These are phyloP conservation scores for Lateolabrax maculatus DNA, from an alignment of 2,797 vertebrate genomes.

Conservation along the genomic window DNA sequence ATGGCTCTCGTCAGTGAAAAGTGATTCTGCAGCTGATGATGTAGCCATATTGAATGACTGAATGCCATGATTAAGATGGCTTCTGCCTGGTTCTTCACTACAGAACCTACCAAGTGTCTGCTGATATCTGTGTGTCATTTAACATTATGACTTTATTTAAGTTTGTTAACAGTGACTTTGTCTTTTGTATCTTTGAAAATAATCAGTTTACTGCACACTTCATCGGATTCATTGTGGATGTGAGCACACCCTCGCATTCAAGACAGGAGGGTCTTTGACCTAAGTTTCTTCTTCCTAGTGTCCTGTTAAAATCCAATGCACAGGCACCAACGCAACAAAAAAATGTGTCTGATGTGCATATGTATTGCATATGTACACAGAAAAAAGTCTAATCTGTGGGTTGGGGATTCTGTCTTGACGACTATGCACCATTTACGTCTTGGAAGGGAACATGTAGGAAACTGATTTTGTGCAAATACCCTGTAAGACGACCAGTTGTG, in stretches of 20 bases:
- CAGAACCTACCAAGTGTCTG: not conserved
- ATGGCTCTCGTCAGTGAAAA: not conserved
- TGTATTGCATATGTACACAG: not conserved
- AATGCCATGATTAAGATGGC: not conserved
- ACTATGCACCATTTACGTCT: conserved; percentile 39
- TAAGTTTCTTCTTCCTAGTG: not conserved
- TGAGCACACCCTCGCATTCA: not conserved
- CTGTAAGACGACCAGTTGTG: conserved; percentile 37
- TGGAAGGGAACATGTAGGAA: conserved; percentile 23
- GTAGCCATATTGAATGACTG: not conserved
- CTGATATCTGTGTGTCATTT: not conserved
- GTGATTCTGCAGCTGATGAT: not conserved
- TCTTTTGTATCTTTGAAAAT: not conserved
- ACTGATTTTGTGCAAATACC: conserved; percentile 46
- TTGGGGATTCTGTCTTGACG: conserved; percentile 21
- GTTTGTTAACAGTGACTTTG: not conserved
- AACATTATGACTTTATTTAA: not conserved
- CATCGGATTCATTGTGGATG: not conserved
- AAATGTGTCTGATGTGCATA: conserved; percentile 7
- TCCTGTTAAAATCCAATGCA: not conserved
- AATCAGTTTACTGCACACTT: not conserved
- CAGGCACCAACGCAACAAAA: not conserved
- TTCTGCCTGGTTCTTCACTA: not conserved
- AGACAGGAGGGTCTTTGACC: not conserved
- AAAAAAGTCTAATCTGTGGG: conserved; percentile 2